Percentiles rank a stretch among this genome's conserved stretches.
These are phyloP conservation scores for Puffinus mauretanicus DNA, from an alignment of 2,113 vertebrate species.

Conservation along the genomic window DNA sequence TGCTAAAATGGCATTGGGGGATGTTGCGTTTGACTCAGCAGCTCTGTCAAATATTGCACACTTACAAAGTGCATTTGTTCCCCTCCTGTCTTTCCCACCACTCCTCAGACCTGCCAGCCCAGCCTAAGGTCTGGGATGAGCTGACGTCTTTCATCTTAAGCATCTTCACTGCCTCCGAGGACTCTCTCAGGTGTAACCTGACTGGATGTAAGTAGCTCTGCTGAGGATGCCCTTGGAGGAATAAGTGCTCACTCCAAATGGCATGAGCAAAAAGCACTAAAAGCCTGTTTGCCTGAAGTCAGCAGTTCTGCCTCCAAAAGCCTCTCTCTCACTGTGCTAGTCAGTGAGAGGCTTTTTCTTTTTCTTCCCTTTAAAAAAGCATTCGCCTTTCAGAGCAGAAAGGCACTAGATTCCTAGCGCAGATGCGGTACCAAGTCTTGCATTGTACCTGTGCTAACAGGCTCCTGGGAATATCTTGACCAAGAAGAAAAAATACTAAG, in stretches of 20 bases:
- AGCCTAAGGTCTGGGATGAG: neutral
- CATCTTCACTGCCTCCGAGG: neutral
- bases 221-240: neutral
- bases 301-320: conserved; percentile 7
- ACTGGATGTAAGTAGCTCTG: neutral
- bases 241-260: neutral
- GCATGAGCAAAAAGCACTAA: neutral
- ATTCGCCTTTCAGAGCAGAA: neutral
- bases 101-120: neutral
- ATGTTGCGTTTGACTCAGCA: neutral
- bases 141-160: neutral
- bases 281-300: neutral
- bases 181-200: neutral
- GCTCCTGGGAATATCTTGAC: neutral
- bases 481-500: neutral
- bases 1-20: neutral
- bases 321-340: no score
- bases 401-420: neutral
- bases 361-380: neutral
- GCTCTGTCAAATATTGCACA: neutral
- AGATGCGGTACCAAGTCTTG: accelerated
- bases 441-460: neutral
- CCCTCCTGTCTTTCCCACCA: neutral
- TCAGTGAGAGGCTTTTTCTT: neutral
- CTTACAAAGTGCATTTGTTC: accelerated